phyloP scores from a whole-genome alignment of 92 coral and sea anemone genomes.

The Zoanthus gigantus region DNA sequence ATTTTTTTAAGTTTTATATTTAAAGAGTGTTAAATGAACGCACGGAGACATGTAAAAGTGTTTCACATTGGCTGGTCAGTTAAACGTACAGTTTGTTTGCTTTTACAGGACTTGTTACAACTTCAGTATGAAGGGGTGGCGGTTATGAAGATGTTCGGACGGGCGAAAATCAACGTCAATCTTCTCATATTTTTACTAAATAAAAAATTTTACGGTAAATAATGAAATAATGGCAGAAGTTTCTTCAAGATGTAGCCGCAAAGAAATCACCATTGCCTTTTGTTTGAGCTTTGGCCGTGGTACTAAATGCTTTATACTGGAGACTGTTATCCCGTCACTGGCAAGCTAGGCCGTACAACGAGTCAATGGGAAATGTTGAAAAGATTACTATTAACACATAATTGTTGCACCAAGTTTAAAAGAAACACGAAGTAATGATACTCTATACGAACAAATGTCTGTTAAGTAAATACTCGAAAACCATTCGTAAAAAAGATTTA shows the following conservation, averaged over 20 bases:
- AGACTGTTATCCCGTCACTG: not conserved
- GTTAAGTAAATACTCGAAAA: not conserved
- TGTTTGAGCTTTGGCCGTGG: not conserved
- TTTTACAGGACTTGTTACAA: conserved; percentile 91
- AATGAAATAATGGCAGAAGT: conserved; percentile 46
- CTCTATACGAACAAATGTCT: not conserved
- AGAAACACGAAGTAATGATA: not conserved
- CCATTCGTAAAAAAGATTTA: not conserved
- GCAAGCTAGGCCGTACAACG: not conserved
- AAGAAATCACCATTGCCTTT: not conserved
- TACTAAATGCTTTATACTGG: no score
- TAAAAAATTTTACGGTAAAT: conserved; percentile 99
- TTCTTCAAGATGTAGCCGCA: not conserved
- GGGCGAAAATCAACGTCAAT: conserved; percentile 97
- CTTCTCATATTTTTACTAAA: conserved; percentile 91
- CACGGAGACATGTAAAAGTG: no score
- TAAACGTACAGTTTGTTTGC: not conserved
- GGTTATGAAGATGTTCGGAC: conserved; percentile 99
- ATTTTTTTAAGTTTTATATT: no score
- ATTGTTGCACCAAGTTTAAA: not conserved
- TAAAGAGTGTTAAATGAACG: not conserved
- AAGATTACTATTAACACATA: not conserved
- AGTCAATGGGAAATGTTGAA: not conserved
- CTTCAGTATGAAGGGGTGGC: conserved; percentile 99
- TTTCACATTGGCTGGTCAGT: not conserved